Base-by-base conservation (phyloP, 2,113 vertebrate species). In the Thunnus thynnus region DNA sequence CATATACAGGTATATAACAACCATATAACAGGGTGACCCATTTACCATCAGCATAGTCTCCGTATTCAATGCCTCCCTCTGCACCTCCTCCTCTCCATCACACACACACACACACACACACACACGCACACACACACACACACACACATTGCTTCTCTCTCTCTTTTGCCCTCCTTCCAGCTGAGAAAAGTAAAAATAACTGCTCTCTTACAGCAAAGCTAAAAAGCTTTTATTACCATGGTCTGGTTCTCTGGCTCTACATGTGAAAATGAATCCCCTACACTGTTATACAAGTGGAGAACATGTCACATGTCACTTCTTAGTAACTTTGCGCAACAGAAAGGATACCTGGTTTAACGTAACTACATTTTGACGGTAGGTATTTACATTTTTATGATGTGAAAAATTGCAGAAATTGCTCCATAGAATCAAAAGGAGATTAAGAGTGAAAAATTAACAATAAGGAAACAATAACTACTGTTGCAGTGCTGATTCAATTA, bases 111-210 rank as follows among this genome's bases (percentile, higher is more conserved):
- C 22, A 22, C 22, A 22, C 22, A 22, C 13, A 66, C 63, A 56
- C 62, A 58, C 67, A 62, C 67, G 54, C 17, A 14, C 47, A 16
- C 30, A 61, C 52, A 17, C 22, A n/a, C 13, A 67, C 61, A 57
- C 51, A 3, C 75, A 65, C 57, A 51, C 74, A 9, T 3, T 82
- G 51, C 68, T 57, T 80, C 46, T 27, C 68, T 82, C 56, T 88
- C 78, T 89, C 79, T 87, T 85, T 70, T 85, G 77, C 82, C 82
- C 86, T 83, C 67, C 58, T 90, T 92, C 86, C 83, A 90, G 76
- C 85, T 69, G 86, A 83, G 87, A 83, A 89, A 87, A 83, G 87
- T 90, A 92, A 91, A 94, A 93, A 92, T 92, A 93, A 89, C 87
- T 75, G 72, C 76, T 91, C 84, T 84, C 70, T 84, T 63, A 52